Evolutionary conservation across 1,140 invertebrate genomes (phyloP).

Genomic region (Cyclargus thomasi): DNA sequence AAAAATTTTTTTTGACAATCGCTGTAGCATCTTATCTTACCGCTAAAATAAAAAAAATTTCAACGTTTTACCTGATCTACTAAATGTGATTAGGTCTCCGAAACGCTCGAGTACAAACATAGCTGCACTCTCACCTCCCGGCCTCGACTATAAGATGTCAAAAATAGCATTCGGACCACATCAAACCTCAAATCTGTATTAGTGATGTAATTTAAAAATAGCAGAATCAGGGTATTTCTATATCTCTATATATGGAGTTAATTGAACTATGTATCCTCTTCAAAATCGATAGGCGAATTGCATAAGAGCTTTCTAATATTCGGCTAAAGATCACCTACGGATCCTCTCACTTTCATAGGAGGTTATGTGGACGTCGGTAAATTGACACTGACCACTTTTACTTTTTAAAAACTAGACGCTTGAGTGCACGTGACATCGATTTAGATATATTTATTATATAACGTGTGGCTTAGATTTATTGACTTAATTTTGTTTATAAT

Average conservation of each 20-base stretch:
- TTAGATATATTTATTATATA: conserved; percentile 31
- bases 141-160: too few species aligned
- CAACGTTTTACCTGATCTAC: too few species aligned
- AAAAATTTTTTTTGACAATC: too few species aligned
- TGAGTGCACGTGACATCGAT: conserved; percentile 22
- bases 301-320: conserved; percentile 20
- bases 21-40: too few species aligned
- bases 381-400: conserved; percentile 59
- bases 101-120: too few species aligned
- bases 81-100: too few species aligned
- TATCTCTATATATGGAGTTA: neutral
- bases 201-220: too few species aligned
- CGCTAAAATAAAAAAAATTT: too few species aligned
- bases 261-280: conserved; percentile 3
- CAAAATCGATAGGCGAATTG: neutral
- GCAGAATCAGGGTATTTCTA: too few species aligned
- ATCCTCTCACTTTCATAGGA: conserved; percentile 58
- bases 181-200: too few species aligned
- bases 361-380: conserved; percentile 46
- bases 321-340: conserved; percentile 19
- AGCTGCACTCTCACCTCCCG: too few species aligned
- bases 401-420: conserved; percentile 39
- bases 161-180: too few species aligned
- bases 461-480: neutral
- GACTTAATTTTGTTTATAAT: neutral